Base-by-base conservation (phyloP, 2,888 invertebrate species). In the Prenolepis imparis region DNA sequence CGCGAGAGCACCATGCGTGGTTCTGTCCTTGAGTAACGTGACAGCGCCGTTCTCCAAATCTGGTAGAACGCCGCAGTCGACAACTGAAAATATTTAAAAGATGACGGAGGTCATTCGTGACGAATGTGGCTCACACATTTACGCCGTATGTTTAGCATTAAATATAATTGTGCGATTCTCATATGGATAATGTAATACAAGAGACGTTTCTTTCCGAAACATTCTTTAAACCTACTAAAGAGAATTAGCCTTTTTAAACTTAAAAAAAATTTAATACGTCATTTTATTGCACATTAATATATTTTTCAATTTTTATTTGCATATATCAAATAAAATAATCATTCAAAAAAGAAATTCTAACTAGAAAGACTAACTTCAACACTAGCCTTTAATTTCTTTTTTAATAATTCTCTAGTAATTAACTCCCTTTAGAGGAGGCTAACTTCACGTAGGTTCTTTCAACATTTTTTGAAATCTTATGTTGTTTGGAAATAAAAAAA, bases 1-100 rank as follows among this genome's bases (percentile, higher is more conserved):
- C 0, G 97, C 98, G 74, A 96, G 95, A 0, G 98, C 98, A 0
- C 97, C 98, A 93, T 97, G 97, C 0, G 98, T 98, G 0, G 98
- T 98, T 81, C 98, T 96, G 1, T 96, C 95, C 88, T 98, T 96
- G 0, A 96, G 94, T 32, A 98, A 94, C 0, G 95, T 94, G 21
- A 98, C 96, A 5, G 96, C 95, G 0, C 98, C 98, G 91, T 98
- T 97, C 88, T 97, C 97, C 57, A 98, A 95, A 3, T 96, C 95
- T 0, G 96, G 95, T 32, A 98, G 93, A 0, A 95, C 92, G 6
- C 98, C 98, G 92, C 98, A 98, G 92, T 98, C 97, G 21, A 98
- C 97, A 95, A 98, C 98, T 98, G 94, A 74, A 82, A 64, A 81
- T 57, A 70, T 73, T 61, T n/a, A 21, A 57, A 72, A 21, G 21